Evolutionary conservation across 2,113 vertebrate species (phyloP).

Genomic region (Tringa solitaria): DNA sequence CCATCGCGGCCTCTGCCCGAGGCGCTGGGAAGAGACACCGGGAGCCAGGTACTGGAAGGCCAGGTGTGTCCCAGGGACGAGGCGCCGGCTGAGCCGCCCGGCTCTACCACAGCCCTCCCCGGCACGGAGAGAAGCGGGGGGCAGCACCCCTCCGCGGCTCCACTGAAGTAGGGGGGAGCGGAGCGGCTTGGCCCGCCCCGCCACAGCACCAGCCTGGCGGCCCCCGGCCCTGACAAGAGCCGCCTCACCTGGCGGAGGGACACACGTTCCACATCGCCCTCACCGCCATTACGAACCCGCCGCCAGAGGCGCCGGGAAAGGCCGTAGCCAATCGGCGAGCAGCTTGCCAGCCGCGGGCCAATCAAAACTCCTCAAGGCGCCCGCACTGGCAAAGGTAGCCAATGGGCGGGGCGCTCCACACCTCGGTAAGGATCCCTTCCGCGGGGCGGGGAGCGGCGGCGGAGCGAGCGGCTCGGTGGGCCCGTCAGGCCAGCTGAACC

Average conservation of each 20-base stretch:
- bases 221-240: too few species aligned
- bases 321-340: not conserved
- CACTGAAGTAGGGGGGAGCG: too few species aligned
- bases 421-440: not conserved
- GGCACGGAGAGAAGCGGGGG: fast-evolving
- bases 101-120: fast-evolving
- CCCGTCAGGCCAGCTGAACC: fast-evolving
- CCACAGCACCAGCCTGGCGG: not conserved
- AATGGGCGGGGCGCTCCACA: not conserved
- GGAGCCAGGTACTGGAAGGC: fast-evolving
- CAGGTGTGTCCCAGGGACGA: fast-evolving
- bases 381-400: not conserved
- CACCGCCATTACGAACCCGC: not conserved
- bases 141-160: not conserved
- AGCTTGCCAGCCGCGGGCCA: not conserved
- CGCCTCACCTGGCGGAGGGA: too few species aligned
- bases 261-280: fast-evolving
- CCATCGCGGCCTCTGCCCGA: fast-evolving
- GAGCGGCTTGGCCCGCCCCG: too few species aligned
- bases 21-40: too few species aligned
- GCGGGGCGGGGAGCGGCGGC: not conserved
- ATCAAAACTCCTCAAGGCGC: not conserved
- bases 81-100: too few species aligned
- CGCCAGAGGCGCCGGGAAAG: fast-evolving
- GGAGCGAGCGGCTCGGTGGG: too few species aligned